Evolutionary conservation across 2,113 vertebrate species (phyloP), one percentile per base, ranked within the genome.

Genomic region (Addax nasomaculatus): DNA sequence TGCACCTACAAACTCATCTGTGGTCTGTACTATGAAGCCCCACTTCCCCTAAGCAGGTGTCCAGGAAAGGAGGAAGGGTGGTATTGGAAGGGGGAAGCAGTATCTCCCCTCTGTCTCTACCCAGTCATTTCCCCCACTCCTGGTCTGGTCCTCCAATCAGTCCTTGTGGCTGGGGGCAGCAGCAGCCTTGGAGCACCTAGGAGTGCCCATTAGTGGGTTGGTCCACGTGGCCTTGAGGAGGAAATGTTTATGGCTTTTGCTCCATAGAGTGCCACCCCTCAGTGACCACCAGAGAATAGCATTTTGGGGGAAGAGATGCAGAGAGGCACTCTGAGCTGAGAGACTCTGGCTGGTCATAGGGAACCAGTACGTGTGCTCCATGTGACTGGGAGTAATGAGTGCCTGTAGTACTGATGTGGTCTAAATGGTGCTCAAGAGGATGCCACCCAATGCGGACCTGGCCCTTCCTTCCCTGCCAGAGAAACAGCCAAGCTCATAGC

Each of bases 361-460:
- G 58, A 81, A 27, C 39, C 23, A 19, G 6, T 58, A 4, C 6
- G 3, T 9, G 1, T 16, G 47, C 12, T 53, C 7, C 3, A 53
- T 5, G 62, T 23, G 11, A 62, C 30, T 76, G 17, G 15, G 51
- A 90, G 14, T 23, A 23, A 70, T 12, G n/a, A 39, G 67, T 78
- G 76, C 23, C 67, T 30, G 6, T 39, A 90, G 23, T 15, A 83
- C 23, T 4, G 10, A 92, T 2, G 2, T 55, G 19, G 7, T 13
- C 6, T 3, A 62, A 36, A 62, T 13, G 0, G 16, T 93, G 12
- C 11, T 70, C 27, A 79, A 94, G 3, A 13, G 9, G 12, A 25
- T 1, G 0, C 3, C 23, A 91, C 2, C 47, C 36, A 76, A 0
- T 45, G 43, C 0, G 0, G 21, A 45, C 6, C 51, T 93, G 9